Evolutionary conservation across 1,140 invertebrate species (phyloP).

Genomic region (Bombus pascuorum): DNA sequence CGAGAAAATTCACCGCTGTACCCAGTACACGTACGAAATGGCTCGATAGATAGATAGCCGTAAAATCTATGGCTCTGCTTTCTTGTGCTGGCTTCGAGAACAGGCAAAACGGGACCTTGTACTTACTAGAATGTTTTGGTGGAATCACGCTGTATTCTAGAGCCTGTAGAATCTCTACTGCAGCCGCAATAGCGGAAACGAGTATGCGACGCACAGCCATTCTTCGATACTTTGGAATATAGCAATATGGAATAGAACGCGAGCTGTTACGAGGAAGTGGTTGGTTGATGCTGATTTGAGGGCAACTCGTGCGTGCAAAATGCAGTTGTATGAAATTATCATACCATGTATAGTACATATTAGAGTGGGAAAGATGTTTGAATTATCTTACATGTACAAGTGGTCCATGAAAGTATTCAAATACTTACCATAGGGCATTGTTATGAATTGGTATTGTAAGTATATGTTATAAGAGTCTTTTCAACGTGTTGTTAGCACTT

Average conservation of each 20-base stretch:
- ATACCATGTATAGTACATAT: background rate
- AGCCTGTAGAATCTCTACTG: background rate
- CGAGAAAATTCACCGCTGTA: slow-evolving; percentile 68
- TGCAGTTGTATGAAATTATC: background rate
- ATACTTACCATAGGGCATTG: too few species aligned
- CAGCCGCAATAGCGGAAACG: slow-evolving; percentile 4
- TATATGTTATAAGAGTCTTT: too few species aligned
- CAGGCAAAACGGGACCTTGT: slow-evolving; percentile 17
- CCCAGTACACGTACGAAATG: slow-evolving; percentile 76
- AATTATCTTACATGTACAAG: too few species aligned
- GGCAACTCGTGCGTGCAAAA: background rate
- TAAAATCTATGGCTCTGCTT: slow-evolving; percentile 59
- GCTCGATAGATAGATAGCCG: slow-evolving; percentile 74
- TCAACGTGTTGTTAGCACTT: too few species aligned
- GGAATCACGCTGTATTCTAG: slow-evolving; percentile 2
- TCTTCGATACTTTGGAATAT: slow-evolving; percentile 2
- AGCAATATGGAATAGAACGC: background rate
- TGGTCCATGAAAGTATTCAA: too few species aligned
- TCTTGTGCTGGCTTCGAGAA: slow-evolving; percentile 8
- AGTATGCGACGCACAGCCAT: background rate
- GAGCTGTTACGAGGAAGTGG: background rate
- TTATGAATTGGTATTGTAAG: too few species aligned
- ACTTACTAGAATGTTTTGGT: too few species aligned
- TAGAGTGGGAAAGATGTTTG: background rate
- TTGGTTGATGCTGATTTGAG: background rate